Base-by-base conservation (phyloP, 2,888 invertebrate genomes). In the Trypoxylon attenuatum region DNA sequence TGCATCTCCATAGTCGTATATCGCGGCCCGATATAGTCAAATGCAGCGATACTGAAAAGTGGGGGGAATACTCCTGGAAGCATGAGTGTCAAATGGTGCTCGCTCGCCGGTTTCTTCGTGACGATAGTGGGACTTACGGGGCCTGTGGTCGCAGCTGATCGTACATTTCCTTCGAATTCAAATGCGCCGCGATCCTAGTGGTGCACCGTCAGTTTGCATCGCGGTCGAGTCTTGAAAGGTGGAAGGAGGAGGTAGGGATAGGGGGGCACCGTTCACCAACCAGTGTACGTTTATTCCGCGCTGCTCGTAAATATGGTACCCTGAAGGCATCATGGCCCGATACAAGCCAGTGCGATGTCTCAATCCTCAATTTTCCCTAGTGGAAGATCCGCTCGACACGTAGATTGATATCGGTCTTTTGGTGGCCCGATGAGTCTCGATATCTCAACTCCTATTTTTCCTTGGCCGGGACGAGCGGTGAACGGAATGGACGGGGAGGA, bases 301-400 rank as follows among this genome's bases (percentile, higher is more conserved):
- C 81, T 80, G 84, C 82, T 85, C 85, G 85, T 86, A 86, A 85
- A 86, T 86, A 85, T 84, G 80, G 75, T 76, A 76, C 79, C 76
- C 71, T 74, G 79, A 79, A 77, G 77, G 81, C 80, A 83, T 83
- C 84, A 83, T 81, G 84, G 78, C 74, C n/a, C 76, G 80, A 69
- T 80, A 83, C 81, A 84, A 81, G 76, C 66, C 43, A 73, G 70
- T 66, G 80, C 82, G 84, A 85, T 84, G 82, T 84, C 86, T 85
- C 85, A 85, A 86, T 85, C 83, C 78, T 74, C 64, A 74, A 72
- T 63, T 70, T 67, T 70, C 78, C 83, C 79, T 79, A 81, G 80
- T 80, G 81, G 78, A 81, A 79, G 76, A 78, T 80, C 83, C 33
- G 33, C n/a, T 13, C 29, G 29, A n/a, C 29, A 8, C 2, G 29